Base-by-base conservation (phyloP, 2,113 vertebrate genomes). In the Chaetorhynchus papuensis region DNA sequence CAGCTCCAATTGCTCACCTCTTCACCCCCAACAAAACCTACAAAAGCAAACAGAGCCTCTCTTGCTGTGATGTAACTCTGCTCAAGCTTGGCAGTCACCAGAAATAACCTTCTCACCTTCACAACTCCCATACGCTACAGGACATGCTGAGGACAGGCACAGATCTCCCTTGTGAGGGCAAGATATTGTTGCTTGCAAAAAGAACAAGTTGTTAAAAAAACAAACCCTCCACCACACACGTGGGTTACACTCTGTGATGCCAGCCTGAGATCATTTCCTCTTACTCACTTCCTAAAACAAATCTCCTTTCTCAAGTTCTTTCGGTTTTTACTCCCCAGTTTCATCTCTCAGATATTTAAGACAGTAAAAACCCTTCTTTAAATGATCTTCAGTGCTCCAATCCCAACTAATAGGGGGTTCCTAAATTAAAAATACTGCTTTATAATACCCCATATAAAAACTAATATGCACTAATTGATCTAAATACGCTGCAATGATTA, bases 221-320 rank as follows among this genome's bases (percentile, higher is more conserved):
- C 31, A 77, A 77, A 37, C 16, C 4, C 57, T 80, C 69, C 79
- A 83, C 45, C 31, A 60, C 52, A 37, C 85, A 82, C 9, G 12
- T 95, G 59, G 71, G 44, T 35, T 83, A 41, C 22, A 30, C 56
- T 49, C 70, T 24, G 47, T 90, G 89, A 94, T 93, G 94, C 77
- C 87, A 93, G 45, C 19, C 87, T 96, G 70, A 96, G 90, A 93
- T 97, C 96, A 97, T 77, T 98, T 98, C 97, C 97, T 98, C 94
- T 98, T 97, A 98, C 92, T 98, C 97, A 97, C 83, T 95, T 97
- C 96, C 95, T 89, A 94, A 84, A 94, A 86, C 79, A 83, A 89
- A 96, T 72, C 80, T 94, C 64, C 93, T 95, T 93, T 90, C 82
- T 83, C 83, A 91, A 81, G 61, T 72, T 92, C 93, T 83, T 81